Conservation (phyloP, 2,113 vertebrate species). For the Peromyscus polionotus region DNA sequence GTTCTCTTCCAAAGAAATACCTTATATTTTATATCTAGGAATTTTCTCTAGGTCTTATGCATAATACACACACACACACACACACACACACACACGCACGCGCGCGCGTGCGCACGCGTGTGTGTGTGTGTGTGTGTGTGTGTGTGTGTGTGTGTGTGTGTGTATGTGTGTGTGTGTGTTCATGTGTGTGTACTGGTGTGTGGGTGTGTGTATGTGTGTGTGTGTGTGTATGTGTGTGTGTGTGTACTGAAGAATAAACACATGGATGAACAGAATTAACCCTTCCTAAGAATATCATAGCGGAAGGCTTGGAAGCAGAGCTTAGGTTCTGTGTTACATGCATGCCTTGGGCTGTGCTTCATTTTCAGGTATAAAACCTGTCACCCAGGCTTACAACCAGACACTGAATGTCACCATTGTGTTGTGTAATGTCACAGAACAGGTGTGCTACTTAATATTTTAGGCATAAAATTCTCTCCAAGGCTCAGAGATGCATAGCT, state of each 20-base stretch:
- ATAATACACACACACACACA: background rate
- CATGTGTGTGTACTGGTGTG: background rate
- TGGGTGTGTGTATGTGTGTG: background rate
- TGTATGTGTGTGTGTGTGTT: too few relatives aligned
- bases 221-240: background rate
- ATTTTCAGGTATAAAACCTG: conserved; percentile 31
- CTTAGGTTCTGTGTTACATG: background rate
- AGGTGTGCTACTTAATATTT: background rate
- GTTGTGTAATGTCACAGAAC: background rate
- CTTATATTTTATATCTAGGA: background rate
- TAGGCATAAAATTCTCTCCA: background rate
- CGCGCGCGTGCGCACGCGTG: too few relatives aligned
- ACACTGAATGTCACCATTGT: conserved; percentile 87
- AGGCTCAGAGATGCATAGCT: accelerated
- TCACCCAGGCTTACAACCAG: conserved; percentile 58
- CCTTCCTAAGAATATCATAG: background rate
- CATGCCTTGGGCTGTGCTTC: accelerated
- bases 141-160: too few relatives aligned
- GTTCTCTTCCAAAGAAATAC: background rate
- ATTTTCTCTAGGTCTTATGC: background rate
- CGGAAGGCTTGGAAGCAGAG: background rate
- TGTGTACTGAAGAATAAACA: background rate
- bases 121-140: too few relatives aligned
- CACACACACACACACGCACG: too few relatives aligned
- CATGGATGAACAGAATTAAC: background rate